Evolutionary conservation across 2,888 invertebrate genomes (phyloP), one percentile per base, ranked within the genome.

Genomic region (Protophormia terraenovae): DNA sequence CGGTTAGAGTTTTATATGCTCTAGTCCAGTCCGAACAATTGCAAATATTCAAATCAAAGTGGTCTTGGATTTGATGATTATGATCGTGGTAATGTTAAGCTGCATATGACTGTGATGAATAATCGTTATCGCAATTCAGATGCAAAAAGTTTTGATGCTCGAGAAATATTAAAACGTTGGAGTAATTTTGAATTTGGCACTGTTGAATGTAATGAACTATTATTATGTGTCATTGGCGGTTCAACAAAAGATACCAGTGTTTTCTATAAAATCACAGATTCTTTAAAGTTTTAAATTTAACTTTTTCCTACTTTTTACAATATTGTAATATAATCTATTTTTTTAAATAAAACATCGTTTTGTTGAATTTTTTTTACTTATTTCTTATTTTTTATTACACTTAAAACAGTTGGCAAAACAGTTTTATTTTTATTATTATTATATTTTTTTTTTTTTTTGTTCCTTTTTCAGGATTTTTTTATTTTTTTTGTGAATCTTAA

Each of bases 61-160:
- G 96, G 95, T 38, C 90, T 96, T 22, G 93, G 94, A 87, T 91
- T 92, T 24, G 93, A 93, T 71, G 87, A 89, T 10, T 86, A 41
- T 5, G 58, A 87, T 66, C 92, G 93, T 69, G 95, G 95, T 5
- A 93, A 92, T 77, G 95, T 98, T 0, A 98, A 97, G 91, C 92
- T 98, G 1, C 98, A 99, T 91, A 95, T 96, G 60, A 98, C 98
- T 0, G 89, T 98, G 10, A 96, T 99, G 93, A 98, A 98, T 92
- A 94, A 95, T 0, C 90, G 92, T 38, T 95, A 95, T 89, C 92
- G 94, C 60, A 90, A 90, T 3, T 84, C 88, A 7, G 89, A 90
- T 45, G 88, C 87, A 2, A 71, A 58, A n/a, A 71, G 50, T 5
- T 96, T 96, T 90, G 95, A 96, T 93, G 96, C 95, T 1, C 93